phyloP scores from a whole-genome alignment of 2,888 invertebrate genomes.

The Callyntrura guangdongensis region DNA sequence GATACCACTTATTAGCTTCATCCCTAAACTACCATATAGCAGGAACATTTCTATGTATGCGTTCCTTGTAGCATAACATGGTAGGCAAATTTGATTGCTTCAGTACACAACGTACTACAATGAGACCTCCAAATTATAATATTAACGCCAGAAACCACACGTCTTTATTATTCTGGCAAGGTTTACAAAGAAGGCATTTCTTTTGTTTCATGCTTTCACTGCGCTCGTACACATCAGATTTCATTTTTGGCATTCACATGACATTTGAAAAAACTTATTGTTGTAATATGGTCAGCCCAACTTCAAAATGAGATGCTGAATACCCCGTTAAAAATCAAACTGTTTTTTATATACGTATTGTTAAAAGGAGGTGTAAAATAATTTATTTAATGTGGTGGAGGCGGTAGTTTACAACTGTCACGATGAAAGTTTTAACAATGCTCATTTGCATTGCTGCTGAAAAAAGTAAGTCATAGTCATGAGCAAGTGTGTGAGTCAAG shows the following conservation, averaged over 20 bases:
- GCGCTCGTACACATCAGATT: constrained; percentile 52
- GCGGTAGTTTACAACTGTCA: constrained; percentile 25
- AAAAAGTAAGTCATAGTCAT: constrained; percentile 17
- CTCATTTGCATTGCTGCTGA: background rate
- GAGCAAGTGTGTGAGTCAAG: background rate
- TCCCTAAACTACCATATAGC: too few species aligned
- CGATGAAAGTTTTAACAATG: constrained; percentile 47
- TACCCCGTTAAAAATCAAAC: constrained; percentile 19
- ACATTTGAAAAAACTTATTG: constrained; percentile 35
- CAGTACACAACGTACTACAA: background rate
- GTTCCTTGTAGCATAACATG: too few species aligned
- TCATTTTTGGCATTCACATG: constrained; percentile 34
- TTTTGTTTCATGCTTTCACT: constrained; percentile 77
- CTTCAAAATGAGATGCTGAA: background rate
- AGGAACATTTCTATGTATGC: too few species aligned
- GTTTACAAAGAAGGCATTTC: constrained; percentile 39
- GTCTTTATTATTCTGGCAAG: background rate
- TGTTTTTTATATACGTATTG: background rate
- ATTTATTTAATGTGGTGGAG: constrained; percentile 34
- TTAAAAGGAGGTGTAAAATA: background rate
- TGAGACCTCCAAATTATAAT: constrained; percentile 29
- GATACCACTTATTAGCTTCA: too few species aligned
- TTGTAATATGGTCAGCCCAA: constrained; percentile 23
- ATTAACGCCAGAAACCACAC: constrained; percentile 37
- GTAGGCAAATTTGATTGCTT: constrained; percentile 9